Evolutionary conservation across 2,797 vertebrate species (phyloP).

Genomic region (Poecilia gillii): DNA sequence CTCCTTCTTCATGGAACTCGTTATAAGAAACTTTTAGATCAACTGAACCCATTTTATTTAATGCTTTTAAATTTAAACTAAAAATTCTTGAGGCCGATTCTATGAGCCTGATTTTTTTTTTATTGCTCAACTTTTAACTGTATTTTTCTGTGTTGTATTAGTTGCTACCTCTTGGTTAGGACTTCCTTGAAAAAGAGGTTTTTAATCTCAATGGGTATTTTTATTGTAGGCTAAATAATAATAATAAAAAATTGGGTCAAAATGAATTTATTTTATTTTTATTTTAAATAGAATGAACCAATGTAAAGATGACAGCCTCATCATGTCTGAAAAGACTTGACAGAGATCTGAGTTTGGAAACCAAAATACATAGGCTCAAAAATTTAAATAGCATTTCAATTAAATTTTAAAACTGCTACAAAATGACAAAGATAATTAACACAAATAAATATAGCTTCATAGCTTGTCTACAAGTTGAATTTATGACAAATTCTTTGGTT

Average conservation of each 20-base stretch:
- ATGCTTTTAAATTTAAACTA: too few relatives aligned
- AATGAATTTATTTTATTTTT: not conserved
- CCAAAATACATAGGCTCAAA: not conserved
- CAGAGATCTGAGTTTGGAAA: not conserved
- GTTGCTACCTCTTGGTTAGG: too few relatives aligned
- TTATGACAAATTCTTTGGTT: not conserved
- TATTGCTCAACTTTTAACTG: too few relatives aligned
- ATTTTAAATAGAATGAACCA: not conserved
- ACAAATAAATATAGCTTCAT: not conserved
- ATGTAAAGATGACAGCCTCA: not conserved
- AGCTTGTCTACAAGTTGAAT: not conserved
- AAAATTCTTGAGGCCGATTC: too few relatives aligned
- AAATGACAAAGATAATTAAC: not conserved
- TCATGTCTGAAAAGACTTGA: not conserved
- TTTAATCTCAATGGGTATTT: too few relatives aligned
- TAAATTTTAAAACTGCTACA: not conserved
- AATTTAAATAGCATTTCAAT: not conserved
- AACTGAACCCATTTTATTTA: too few relatives aligned
- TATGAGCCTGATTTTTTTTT: too few relatives aligned
- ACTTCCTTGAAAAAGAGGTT: too few relatives aligned
- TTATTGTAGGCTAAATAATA: too few relatives aligned
- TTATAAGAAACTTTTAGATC: too few relatives aligned
- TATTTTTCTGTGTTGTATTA: too few relatives aligned
- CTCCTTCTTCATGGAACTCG: too few relatives aligned
- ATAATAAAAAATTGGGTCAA: not conserved